These are phyloP conservation scores for Rattus norvegicus DNA, from an alignment of 2,113 vertebrate species.

Conservation along the genomic window GRCr8 NC_086036.1:78606501-78607000, in stretches of 20 bases:
- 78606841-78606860: neutral
- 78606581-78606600: conserved; percentile 52
- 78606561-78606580: conserved; percentile 41
- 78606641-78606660: neutral
- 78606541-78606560: conserved; percentile 72
- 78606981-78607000: neutral
- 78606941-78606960: neutral
- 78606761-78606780: neutral
- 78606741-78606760: neutral
- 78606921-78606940: neutral
- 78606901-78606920: neutral
- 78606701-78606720: neutral
- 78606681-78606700: neutral
- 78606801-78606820: neutral
- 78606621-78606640: conserved; percentile 15
- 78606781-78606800: neutral
- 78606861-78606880: neutral
- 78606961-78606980: neutral
- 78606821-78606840: neutral
- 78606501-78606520: neutral
- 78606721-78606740: neutral
- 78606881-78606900: neutral
- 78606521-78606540: conserved; percentile 29
- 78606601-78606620: neutral
- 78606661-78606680: neutral